Evolutionary conservation across 2,888 invertebrate genomes (phyloP).

Genomic region (Diarsia mendica): DNA sequence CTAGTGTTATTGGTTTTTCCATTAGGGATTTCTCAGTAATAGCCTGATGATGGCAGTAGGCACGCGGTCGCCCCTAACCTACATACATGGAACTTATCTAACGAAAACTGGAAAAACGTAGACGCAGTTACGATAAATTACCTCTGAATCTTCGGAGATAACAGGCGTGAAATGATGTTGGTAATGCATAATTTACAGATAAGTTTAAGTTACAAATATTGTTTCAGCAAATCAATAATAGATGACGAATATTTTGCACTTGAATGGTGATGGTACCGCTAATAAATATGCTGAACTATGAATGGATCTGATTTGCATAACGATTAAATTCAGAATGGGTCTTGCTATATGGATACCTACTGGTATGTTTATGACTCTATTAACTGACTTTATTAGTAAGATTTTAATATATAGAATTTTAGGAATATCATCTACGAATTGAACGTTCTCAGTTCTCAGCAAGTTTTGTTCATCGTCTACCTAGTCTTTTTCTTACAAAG

Average conservation of each 20-base stretch:
- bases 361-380: background rate
- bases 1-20: background rate
- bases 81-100: background rate
- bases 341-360: background rate
- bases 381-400: background rate
- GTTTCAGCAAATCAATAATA: slow-evolving; percentile 20
- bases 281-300: slow-evolving; percentile 23
- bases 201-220: no score
- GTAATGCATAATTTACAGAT: background rate
- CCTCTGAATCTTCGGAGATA: background rate
- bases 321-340: slow-evolving; percentile 23
- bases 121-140: background rate
- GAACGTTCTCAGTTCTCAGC: background rate
- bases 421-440: background rate
- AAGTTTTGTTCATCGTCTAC: background rate
- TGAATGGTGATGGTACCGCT: background rate
- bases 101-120: background rate
- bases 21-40: background rate
- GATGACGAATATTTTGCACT: slow-evolving; percentile 18
- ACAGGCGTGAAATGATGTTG: background rate
- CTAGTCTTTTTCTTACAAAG: background rate
- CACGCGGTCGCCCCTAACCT: background rate
- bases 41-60: background rate
- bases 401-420: background rate
- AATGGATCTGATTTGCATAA: slow-evolving; percentile 32